Conservation (phyloP, 2,113 vertebrate genomes). For the Apodemus sylvaticus region DNA sequence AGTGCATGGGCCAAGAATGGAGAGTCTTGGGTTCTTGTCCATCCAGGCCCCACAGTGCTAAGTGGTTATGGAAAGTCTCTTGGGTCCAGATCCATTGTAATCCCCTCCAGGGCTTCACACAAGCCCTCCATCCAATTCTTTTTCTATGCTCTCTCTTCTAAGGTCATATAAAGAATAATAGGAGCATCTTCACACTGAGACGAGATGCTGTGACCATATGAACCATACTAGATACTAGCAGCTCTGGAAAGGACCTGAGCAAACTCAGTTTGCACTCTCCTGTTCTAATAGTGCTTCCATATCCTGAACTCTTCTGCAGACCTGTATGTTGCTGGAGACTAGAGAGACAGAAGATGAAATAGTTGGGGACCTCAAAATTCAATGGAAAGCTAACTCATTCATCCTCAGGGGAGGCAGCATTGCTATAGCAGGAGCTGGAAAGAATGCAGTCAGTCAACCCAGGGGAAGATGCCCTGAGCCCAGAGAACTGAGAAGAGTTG, state of each 20-base stretch:
- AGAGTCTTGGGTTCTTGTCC: background rate
- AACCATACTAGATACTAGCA: background rate
- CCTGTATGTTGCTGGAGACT: background rate
- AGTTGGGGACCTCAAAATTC: background rate
- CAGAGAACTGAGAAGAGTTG: background rate
- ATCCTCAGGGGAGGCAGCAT: background rate
- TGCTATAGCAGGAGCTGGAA: background rate
- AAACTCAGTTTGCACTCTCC: background rate
- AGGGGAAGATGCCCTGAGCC: background rate
- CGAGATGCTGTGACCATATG: background rate
- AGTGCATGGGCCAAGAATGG: background rate
- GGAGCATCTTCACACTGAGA: background rate
- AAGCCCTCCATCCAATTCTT: background rate
- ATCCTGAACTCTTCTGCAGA: background rate
- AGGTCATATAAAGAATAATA: background rate
- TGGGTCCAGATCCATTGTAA: background rate
- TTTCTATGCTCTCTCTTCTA: background rate
- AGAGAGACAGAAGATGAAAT: background rate
- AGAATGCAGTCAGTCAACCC: background rate
- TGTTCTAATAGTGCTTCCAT: background rate
- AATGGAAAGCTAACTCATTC: background rate
- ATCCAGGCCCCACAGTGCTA: background rate
- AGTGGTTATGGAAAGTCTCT: background rate
- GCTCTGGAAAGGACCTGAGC: background rate
- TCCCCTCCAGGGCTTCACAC: background rate